phyloP scores from a whole-genome alignment of 2,888 invertebrate species.

The Phyto melanocephala region DNA sequence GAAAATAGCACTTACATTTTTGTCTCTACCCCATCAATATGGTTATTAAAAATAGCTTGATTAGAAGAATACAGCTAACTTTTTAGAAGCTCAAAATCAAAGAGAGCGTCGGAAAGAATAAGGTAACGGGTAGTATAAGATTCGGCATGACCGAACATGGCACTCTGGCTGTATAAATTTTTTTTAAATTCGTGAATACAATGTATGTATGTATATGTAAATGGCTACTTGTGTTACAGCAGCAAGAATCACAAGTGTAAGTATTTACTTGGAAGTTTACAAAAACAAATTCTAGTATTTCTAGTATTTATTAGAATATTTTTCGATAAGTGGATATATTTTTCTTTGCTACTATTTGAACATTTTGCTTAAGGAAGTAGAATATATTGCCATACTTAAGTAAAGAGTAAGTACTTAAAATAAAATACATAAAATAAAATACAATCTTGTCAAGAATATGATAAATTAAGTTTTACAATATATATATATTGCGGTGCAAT shows the following conservation, averaged over 20 bases:
- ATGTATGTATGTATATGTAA: background rate
- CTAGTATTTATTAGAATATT: background rate
- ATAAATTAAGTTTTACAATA: too few relatives aligned
- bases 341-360: background rate
- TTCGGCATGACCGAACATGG: too few relatives aligned
- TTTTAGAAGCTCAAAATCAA: too few relatives aligned
- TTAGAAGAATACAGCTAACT: too few relatives aligned
- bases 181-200: background rate
- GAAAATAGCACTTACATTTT: too few relatives aligned
- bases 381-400: constrained; percentile 11
- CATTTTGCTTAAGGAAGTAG: background rate
- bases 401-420: background rate
- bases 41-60: too few relatives aligned
- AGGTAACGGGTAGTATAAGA: too few relatives aligned
- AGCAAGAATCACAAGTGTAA: background rate
- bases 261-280: background rate
- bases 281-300: background rate
- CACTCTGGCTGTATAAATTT: background rate
- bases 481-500: too few relatives aligned
- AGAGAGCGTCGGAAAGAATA: too few relatives aligned
- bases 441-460: too few relatives aligned
- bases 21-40: too few relatives aligned
- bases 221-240: background rate
- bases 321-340: background rate
- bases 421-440: background rate